Evolutionary conservation across 2,888 invertebrate species (phyloP), one percentile per base, ranked within the genome.

Genomic region (Cephus runcator): DNA sequence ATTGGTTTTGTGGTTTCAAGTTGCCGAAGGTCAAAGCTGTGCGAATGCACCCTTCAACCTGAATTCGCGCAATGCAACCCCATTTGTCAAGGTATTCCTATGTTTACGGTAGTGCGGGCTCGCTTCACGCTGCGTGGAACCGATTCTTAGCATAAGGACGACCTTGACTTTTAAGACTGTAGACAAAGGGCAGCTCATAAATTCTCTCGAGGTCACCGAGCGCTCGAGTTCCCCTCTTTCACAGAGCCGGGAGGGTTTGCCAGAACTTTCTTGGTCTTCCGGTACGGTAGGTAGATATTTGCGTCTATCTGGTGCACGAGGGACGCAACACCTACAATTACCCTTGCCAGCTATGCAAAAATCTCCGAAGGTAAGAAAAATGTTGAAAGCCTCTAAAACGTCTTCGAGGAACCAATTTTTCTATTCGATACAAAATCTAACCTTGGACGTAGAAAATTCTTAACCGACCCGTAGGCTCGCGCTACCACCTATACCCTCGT

Each of bases 171-270:
- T 85, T 86, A 76, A 80, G 71, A 77, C 56, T 81, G 81, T 81
- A 85, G 85, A 87, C 87, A 90, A 88, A 88, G 84, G 87, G 81
- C 82, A 79, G 81, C 84, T 83, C 88, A 87, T 90, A 90, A 90
- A 90, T 90, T 87, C 76, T 81, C 78, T 80, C 89, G 88, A 90
- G 90, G 89, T 89, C 89, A 86, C 86, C 83, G 85, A 79, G 84
- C 69, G 79, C 75, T 79, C 79, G 76, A 76, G 77, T 79, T 75
- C 74, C 75, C 81, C 86, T 87, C 83, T 56, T 56, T 23, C 56
- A 56, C 84, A 81, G 77, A 76, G 71, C 75, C 75, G 71, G 77
- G 79, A 80, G 81, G 80, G 80, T 79, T 79, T 83, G 78, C 79
- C 78, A 78, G 9, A 56, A 3, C 9, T 56, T 56, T 56, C 56